Percentiles rank a stretch among this genome's conserved stretches.
These are phyloP conservation scores for Zaprionus capensis DNA, from an alignment of 1,140 invertebrate species.

Conservation along the genomic window DNA sequence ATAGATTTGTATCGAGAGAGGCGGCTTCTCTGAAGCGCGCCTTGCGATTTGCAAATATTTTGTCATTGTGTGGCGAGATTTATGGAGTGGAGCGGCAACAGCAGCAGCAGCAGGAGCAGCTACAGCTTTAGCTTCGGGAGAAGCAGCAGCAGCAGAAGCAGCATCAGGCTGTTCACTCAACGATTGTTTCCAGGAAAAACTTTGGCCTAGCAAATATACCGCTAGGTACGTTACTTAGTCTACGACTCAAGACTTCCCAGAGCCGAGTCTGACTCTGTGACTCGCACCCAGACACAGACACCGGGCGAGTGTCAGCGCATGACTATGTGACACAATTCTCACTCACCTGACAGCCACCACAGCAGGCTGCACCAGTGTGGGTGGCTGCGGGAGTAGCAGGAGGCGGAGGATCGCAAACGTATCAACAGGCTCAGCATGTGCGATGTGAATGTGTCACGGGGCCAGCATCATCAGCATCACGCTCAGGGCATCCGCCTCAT, in stretches of 20 bases:
- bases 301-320: slow-evolving; percentile 73
- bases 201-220: slow-evolving; percentile 78
- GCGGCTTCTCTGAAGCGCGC: slow-evolving; percentile 82
- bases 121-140: slow-evolving; percentile 4
- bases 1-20: slow-evolving; percentile 84
- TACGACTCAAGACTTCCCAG: slow-evolving; percentile 13
- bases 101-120: slow-evolving; percentile 26
- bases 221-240: slow-evolving; percentile 54
- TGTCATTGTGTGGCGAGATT: slow-evolving; percentile 84
- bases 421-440: slow-evolving; percentile 63
- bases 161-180: slow-evolving; percentile 55
- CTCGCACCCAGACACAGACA: slow-evolving; percentile 12
- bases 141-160: slow-evolving; percentile 28
- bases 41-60: slow-evolving; percentile 84
- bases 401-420: not conserved
- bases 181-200: slow-evolving; percentile 81
- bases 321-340: slow-evolving; percentile 83
- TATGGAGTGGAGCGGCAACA: slow-evolving; percentile 78
- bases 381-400: slow-evolving; percentile 20
- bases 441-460: slow-evolving; percentile 78
- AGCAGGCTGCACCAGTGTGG: slow-evolving; percentile 32
- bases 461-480: slow-evolving; percentile 54
- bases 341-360: slow-evolving; percentile 74
- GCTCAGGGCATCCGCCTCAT: slow-evolving; percentile 46
- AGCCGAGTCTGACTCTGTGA: not conserved